These are phyloP conservation scores for Heterodera carotae DNA, from an alignment of 1,140 invertebrate species.

Conservation along the genomic window DNA sequence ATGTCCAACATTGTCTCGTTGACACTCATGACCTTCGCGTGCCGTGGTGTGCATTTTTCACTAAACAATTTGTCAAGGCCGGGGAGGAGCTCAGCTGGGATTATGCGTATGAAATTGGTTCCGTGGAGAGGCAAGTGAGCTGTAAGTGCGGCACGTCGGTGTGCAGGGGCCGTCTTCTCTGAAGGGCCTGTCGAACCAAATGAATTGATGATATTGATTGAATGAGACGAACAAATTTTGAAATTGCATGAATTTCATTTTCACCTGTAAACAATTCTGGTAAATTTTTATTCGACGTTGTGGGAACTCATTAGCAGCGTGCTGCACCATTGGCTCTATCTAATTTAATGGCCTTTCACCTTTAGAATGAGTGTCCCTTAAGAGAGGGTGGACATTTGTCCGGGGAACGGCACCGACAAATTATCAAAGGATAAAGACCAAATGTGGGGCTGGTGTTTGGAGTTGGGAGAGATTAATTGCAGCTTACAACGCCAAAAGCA, in stretches of 20 bases:
- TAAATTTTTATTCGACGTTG: too few relatives aligned
- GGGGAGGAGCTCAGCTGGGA: slow-evolving; percentile 37
- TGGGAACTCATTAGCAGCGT: not conserved
- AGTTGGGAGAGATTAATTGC: not conserved
- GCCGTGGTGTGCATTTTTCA: slow-evolving; percentile 38
- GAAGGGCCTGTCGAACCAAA: not conserved
- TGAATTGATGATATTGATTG: not conserved
- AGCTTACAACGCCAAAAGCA: not conserved
- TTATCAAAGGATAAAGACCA: not conserved
- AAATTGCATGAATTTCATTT: too few relatives aligned
- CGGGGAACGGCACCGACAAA: not conserved
- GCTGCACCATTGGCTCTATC: not conserved
- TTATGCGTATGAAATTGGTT: slow-evolving; percentile 32
- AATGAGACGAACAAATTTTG: too few relatives aligned
- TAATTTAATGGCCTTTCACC: not conserved
- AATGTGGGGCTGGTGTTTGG: not conserved
- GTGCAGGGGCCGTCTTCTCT: slow-evolving; percentile 34
- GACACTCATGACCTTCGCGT: slow-evolving; percentile 34
- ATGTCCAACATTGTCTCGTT: slow-evolving; percentile 32
- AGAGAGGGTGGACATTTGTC: not conserved
- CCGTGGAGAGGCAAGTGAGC: slow-evolving; percentile 22
- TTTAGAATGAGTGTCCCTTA: not conserved
- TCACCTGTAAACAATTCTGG: too few relatives aligned
- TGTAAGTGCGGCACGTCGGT: slow-evolving; percentile 30
- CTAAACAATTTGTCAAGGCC: slow-evolving; percentile 38